These are phyloP conservation scores for Phymanthus crucifer DNA, from an alignment of 92 coral and sea anemone genomes.

Conservation along the genomic window DNA sequence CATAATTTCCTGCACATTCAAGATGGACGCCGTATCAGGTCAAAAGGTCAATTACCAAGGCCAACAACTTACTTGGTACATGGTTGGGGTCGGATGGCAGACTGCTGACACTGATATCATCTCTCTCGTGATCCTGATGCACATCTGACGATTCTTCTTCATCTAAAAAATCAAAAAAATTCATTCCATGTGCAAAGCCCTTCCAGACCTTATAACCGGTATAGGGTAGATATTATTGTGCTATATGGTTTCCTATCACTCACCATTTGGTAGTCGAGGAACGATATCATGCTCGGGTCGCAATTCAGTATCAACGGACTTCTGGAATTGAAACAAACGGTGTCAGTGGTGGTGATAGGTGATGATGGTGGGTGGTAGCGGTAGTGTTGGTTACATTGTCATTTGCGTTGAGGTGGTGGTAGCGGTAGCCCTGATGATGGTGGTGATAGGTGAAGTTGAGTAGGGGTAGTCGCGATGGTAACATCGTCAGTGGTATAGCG, in stretches of 20 bases:
- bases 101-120: slow-evolving; percentile 51
- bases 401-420: too few species aligned
- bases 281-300: slow-evolving; percentile 88
- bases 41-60: too few species aligned
- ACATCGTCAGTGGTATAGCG: background rate
- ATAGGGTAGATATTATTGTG: background rate
- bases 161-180: background rate
- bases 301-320: slow-evolving; percentile 71
- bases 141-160: slow-evolving; percentile 38
- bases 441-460: background rate
- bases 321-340: slow-evolving; percentile 27
- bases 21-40: too few species aligned
- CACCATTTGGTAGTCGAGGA: slow-evolving; percentile 75
- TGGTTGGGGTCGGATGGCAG: slow-evolving; percentile 41
- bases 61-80: slow-evolving; percentile 29
- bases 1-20: too few species aligned
- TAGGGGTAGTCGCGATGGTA: background rate
- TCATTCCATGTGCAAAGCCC: background rate
- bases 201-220: background rate
- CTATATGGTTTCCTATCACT: too few species aligned
- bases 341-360: too few species aligned
- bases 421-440: too few species aligned
- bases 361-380: too few species aligned
- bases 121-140: slow-evolving; percentile 59
- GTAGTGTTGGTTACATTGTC: too few species aligned